Conservation (phyloP, 1,140 invertebrate species). For the Drosophila orosa region DNA sequence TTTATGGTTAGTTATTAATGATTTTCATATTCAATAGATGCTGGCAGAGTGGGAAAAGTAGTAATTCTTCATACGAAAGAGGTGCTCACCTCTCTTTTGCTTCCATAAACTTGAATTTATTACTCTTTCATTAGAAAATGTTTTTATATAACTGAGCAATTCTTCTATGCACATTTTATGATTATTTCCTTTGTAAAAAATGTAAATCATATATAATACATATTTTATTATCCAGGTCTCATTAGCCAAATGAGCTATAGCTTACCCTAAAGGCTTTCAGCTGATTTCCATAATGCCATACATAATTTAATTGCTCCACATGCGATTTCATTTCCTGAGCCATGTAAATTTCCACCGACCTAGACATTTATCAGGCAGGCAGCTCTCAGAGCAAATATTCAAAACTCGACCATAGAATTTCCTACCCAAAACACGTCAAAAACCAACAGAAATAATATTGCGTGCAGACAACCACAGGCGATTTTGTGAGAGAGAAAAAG, state of each 20-base stretch:
- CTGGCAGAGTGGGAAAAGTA: not conserved
- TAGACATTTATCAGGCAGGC: slow-evolving; percentile 63
- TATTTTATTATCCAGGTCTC: not conserved
- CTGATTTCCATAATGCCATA: slow-evolving; percentile 41
- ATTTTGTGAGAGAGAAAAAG: slow-evolving; percentile 46
- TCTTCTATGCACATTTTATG: not conserved
- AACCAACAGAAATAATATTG: slow-evolving; percentile 66
- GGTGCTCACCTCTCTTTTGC: not conserved
- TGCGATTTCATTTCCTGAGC: slow-evolving; percentile 67
- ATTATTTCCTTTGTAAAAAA: not conserved
- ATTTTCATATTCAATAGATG: slow-evolving; percentile 54
- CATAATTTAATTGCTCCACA: slow-evolving; percentile 41
- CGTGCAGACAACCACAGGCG: slow-evolving; percentile 69
- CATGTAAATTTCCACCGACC: slow-evolving; percentile 65
- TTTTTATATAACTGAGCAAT: not conserved
- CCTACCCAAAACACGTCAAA: slow-evolving; percentile 29
- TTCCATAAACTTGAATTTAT: not conserved
- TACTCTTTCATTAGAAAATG: not conserved
- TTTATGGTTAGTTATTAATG: slow-evolving; percentile 75
- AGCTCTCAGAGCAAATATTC: slow-evolving; percentile 53
- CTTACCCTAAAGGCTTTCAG: slow-evolving; percentile 3
- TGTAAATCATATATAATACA: not conserved
- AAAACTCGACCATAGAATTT: slow-evolving; percentile 57
- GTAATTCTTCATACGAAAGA: not conserved
- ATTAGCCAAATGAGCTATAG: slow-evolving; percentile 18